Conservation (phyloP, 2,888 invertebrate genomes). For the Melieria picta region DNA sequence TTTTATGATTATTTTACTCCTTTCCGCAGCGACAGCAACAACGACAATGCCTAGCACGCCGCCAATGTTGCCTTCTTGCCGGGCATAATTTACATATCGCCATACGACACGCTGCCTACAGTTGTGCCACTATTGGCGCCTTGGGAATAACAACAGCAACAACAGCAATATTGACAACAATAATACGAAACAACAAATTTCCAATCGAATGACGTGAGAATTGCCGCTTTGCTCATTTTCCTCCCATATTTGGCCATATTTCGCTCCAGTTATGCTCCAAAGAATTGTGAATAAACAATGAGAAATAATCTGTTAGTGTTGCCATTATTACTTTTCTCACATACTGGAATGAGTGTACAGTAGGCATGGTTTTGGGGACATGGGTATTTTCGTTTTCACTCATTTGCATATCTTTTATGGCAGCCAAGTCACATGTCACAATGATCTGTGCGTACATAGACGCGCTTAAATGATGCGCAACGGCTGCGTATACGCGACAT, state of each 20-base stretch:
- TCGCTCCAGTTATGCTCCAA: slow-evolving; percentile 28
- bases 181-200: slow-evolving; percentile 51
- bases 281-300: slow-evolving; percentile 54
- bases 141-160: slow-evolving; percentile 53
- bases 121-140: slow-evolving; percentile 48
- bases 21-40: slow-evolving; percentile 40
- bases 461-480: slow-evolving; percentile 33
- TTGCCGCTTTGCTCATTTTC: slow-evolving; percentile 44
- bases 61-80: slow-evolving; percentile 12
- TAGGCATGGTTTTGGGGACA: slow-evolving; percentile 29
- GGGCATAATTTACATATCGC: background rate
- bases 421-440: too few species aligned
- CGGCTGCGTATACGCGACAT: slow-evolving; percentile 7
- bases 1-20: slow-evolving; percentile 64
- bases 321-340: slow-evolving; percentile 2
- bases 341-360: background rate
- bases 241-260: too few species aligned
- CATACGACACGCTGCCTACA: slow-evolving; percentile 40
- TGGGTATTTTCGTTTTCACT: slow-evolving; percentile 10
- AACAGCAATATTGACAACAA: slow-evolving; percentile 27
- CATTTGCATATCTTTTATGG: slow-evolving; percentile 23
- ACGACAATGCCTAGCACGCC: too few species aligned
- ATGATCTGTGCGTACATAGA: slow-evolving; percentile 4
- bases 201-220: slow-evolving; percentile 64
- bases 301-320: slow-evolving; percentile 58